A percentile compares a stretch with the other conserved stretches of the same genome.
Evolutionary conservation across 1,140 invertebrate species (phyloP).

Genomic region (Eurosta solidaginis): DNA sequence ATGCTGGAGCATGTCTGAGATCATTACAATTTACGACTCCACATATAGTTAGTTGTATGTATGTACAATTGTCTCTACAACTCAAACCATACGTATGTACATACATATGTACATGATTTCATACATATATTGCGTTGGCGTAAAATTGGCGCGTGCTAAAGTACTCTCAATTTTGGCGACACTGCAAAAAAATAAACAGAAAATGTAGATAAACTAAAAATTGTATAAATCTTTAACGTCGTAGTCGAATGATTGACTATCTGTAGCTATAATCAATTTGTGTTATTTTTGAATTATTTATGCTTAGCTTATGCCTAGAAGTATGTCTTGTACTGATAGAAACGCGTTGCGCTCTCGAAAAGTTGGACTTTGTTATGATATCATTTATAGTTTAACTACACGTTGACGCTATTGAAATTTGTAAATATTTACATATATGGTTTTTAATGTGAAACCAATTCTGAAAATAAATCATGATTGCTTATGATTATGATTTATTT

Average conservation of each 20-base stretch:
- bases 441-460: background rate
- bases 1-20: no score
- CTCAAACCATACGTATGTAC: no score
- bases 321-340: no score
- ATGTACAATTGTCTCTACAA: no score
- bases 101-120: no score
- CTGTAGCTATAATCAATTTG: background rate
- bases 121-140: background rate
- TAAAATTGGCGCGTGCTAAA: background rate
- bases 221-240: background rate
- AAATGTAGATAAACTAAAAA: background rate
- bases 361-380: background rate
- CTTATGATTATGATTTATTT: background rate
- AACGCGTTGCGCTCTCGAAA: no score
- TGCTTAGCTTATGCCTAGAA: no score
- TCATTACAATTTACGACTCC: no score
- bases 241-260: background rate
- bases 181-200: background rate
- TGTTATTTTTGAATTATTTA: background rate
- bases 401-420: background rate
- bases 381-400: background rate
- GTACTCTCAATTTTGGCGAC: background rate
- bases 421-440: constrained; percentile 15
- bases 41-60: no score
- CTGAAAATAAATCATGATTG: background rate